Evolutionary conservation across 1,140 invertebrate genomes (phyloP), one percentile per base, ranked within the genome.

Genomic region (Phortica variegata): DNA sequence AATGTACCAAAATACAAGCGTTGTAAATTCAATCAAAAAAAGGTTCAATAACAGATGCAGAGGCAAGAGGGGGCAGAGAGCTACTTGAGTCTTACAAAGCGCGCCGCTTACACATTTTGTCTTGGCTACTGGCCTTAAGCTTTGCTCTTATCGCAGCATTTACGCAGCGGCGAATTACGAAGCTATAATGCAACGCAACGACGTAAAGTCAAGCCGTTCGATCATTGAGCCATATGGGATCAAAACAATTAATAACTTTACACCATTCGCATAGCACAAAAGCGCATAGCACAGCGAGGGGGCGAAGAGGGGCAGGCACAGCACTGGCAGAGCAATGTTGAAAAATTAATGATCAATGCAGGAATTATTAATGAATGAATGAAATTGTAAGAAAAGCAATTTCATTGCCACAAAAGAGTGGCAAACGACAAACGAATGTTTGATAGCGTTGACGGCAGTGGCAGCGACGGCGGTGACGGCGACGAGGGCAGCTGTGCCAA

Each of bases 321-420:
- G n/a, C n/a, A n/a, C n/a, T n/a, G n/a, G n/a, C n/a, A n/a, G 33
- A 6, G 33, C 33, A 36, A 7, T 46, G 63, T 60, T 61, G 60
- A 59, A 52, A 68, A 55, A 68, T 68, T 68, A 68, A 68, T 68
- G 63, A 68, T 68, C 63, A 60, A 50, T 55, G 57, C 39, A 43
- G 33, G 42, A 51, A 60, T 68, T 68, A 68, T 68, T 63, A 68
- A 68, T 68, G 63, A 66, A 68, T 56, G 50, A 43, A 39, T 38
- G 16, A 16, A 8, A 15, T 19, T 31, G 23, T 26, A 23, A 33
- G 32, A 7, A 29, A 29, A 13, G 17, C 21, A 34, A 19, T 47
- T 29, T 13, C 26, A 10, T 33, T 18, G 21, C 31, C 18, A 38
- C 15, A 16, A 12, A 13, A 26, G 18, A 23, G 8, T 8, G 31